Conservation (phyloP, 2,888 invertebrate genomes). For the Rhagonycha fulva region DNA sequence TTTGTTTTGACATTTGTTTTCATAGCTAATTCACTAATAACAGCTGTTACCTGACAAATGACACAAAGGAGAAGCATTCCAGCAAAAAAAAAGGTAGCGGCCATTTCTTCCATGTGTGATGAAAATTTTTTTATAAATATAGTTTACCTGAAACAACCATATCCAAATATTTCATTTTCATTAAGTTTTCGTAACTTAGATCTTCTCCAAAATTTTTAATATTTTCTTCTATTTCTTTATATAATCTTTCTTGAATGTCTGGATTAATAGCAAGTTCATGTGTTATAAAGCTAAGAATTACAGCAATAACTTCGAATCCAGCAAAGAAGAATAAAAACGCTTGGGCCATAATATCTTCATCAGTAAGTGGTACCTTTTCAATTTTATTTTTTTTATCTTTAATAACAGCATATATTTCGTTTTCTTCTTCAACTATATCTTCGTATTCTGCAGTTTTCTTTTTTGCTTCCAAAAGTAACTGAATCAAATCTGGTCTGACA, state of each 20-base stretch:
- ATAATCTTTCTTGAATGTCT: constrained; percentile 57
- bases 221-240: not conserved
- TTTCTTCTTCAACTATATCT: constrained; percentile 17
- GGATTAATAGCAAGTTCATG: constrained; percentile 64
- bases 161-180: constrained; percentile 5
- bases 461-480: constrained; percentile 50
- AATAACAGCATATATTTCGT: not conserved
- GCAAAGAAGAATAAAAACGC: constrained; percentile 60
- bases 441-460: constrained; percentile 36
- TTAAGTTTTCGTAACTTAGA: not conserved
- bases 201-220: not conserved
- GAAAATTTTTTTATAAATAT: not conserved
- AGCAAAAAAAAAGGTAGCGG: too few species aligned
- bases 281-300: constrained; percentile 57
- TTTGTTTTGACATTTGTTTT: too few species aligned
- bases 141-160: constrained; percentile 8
- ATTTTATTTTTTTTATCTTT: not conserved
- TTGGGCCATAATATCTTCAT: constrained; percentile 62
- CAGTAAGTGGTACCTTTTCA: constrained; percentile 31
- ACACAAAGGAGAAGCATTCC: too few species aligned
- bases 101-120: too few species aligned
- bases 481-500: constrained; percentile 51
- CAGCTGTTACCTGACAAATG: too few species aligned
- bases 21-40: too few species aligned
- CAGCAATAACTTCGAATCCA: constrained; percentile 58